Base-by-base conservation (phyloP, 2,888 invertebrate genomes). In the Oithona nana region DNA sequence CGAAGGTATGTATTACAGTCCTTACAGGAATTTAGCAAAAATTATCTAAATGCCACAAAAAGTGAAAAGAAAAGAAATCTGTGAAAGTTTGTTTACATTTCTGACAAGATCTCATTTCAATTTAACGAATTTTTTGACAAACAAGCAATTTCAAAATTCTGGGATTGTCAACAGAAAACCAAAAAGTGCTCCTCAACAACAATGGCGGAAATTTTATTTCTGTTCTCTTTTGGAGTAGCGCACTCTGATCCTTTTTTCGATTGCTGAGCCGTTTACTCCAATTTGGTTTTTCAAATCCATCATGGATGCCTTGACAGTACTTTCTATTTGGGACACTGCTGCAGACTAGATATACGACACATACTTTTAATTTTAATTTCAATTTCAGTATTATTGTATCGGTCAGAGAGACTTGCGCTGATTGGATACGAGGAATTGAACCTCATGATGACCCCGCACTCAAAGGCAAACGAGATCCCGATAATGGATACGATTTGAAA, bases 361-460 rank as follows among this genome's bases (percentile, higher is more conserved):
- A n/a, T n/a, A n/a, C n/a, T n/a, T n/a, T n/a, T n/a, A n/a, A n/a
- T n/a, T n/a, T n/a, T n/a, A n/a, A n/a, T n/a, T n/a, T n/a, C n/a
- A n/a, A 62, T 70, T 72, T 11, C 71, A 94, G 94, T 73, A 94
- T 98, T 68, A 84, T 98, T 67, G 88, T 90, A 74, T 94, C 97
- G 0, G 93, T 98, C 3, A 81, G 97, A 16, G 95, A 97, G 76
- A 95, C 94, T 0, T 92, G 93, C 72, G 93, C 92, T 1, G 97
- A 98, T 76, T 94, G 93, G 90, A 83, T 88, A 69, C 80, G 86
- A 66, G 93, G 90, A 16, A 83, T 86, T 61, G 92, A 94, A 71
- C 90, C 93, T 1, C 80, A 83, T 16, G 88, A 88, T 68, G 94
- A 95, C 75, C 94, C 93, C 0, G 88, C 86, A 1, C 75, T 89